A percentile compares a stretch with the other conserved stretches of the same genome.
These are phyloP conservation scores for Sphaerolaimus hirsutus DNA, from an alignment of 2,888 invertebrate genomes.

Conservation along the genomic window DNA sequence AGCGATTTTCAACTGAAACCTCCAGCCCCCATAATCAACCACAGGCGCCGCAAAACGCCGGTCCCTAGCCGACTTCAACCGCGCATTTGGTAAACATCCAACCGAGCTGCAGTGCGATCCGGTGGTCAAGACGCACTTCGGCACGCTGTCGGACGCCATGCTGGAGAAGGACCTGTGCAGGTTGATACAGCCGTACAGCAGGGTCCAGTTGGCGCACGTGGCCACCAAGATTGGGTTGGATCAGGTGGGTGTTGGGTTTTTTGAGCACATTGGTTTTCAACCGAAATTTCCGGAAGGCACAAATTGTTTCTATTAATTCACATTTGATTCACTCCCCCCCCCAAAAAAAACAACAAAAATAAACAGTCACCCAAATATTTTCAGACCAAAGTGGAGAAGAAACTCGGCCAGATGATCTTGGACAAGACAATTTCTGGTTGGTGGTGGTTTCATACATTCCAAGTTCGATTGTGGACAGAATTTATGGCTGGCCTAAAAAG, in stretches of 20 bases:
- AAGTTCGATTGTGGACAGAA: background rate
- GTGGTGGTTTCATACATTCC: conserved; percentile 3
- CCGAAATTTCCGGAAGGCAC: too few relatives aligned
- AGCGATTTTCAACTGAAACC: too few relatives aligned
- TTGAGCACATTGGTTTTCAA: background rate
- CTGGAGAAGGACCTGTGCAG: conserved; percentile 93
- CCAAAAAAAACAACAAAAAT: too few relatives aligned
- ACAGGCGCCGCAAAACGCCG: conserved; percentile 64
- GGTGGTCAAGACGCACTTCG: conserved; percentile 83
- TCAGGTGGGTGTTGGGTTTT: conserved; percentile 24
- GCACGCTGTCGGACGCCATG: conserved; percentile 88
- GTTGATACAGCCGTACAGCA: conserved; percentile 91
- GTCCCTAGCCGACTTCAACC: conserved; percentile 84
- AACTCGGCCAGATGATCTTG: conserved; percentile 96
- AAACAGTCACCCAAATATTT: too few relatives aligned
- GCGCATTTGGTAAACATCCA: conserved; percentile 58
- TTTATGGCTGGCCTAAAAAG: background rate
- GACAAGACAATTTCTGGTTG: conserved; percentile 61
- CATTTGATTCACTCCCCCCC: too few relatives aligned
- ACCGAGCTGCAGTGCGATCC: conserved; percentile 76
- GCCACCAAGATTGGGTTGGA: conserved; percentile 17
- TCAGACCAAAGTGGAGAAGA: conserved; percentile 78
- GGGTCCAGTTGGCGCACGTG: conserved; percentile 43
- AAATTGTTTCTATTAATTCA: too few relatives aligned
- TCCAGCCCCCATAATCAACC: too few relatives aligned